These are phyloP conservation scores for Cephalopterus ornatus DNA, from an alignment of 2,113 vertebrate species.

Conservation along the genomic window DNA sequence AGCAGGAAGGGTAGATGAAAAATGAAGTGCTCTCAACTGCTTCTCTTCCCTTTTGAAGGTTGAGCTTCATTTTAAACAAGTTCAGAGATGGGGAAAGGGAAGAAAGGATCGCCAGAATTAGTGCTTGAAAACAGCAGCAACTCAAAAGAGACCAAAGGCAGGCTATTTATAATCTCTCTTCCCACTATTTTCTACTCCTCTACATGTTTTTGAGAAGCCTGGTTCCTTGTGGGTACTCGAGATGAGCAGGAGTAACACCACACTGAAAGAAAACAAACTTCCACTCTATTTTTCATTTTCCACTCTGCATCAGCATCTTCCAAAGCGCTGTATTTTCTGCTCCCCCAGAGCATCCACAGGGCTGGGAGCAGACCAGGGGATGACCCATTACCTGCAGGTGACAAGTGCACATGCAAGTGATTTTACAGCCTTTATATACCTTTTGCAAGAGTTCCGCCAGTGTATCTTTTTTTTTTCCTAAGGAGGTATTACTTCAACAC, in stretches of 20 bases:
- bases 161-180: neutral
- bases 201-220: neutral
- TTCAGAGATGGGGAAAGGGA: neutral
- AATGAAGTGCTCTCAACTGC: neutral
- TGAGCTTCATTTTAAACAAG: neutral
- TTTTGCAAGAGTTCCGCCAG: neutral
- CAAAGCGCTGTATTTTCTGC: neutral
- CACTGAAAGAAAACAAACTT: neutral
- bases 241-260: neutral
- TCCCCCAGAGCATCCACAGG: fast-evolving
- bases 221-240: fast-evolving
- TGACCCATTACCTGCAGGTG: neutral
- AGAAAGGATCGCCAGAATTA: neutral
- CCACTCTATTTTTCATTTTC: neutral
- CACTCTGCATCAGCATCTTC: neutral
- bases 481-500: neutral
- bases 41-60: neutral
- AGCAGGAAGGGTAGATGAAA: neutral
- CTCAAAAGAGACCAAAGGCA: neutral
- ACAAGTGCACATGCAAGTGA: neutral
- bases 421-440: neutral
- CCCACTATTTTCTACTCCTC: neutral
- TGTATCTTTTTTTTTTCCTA: neutral
- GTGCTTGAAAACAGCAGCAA: neutral
- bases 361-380: neutral